These are phyloP conservation scores for Ennomos fuscantarius DNA, from an alignment of 2,888 invertebrate genomes.

Conservation along the genomic window DNA sequence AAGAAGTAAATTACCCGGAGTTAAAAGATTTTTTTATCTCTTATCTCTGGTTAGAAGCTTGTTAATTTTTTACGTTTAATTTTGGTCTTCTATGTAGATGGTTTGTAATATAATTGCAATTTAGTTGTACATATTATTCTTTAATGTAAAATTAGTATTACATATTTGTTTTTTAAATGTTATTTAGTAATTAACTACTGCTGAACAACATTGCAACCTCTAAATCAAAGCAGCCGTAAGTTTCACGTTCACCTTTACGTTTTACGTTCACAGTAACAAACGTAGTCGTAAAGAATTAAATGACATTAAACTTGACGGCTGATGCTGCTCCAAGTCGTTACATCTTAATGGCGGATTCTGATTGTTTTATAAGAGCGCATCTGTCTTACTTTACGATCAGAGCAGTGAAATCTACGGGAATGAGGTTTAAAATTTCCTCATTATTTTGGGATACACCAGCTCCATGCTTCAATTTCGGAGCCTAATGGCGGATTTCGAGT, in stretches of 20 bases:
- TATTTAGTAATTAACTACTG: not conserved
- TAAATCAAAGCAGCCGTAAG: slow-evolving; percentile 6
- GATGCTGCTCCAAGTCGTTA: slow-evolving; percentile 30
- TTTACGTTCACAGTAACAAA: slow-evolving; percentile 15
- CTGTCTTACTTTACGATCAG: slow-evolving; percentile 40
- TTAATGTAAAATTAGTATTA: slow-evolving; percentile 2
- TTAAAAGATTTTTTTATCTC: too few relatives aligned
- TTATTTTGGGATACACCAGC: slow-evolving; percentile 35
- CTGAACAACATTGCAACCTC: not conserved
- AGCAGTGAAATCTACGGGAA: slow-evolving; percentile 34
- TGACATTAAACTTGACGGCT: slow-evolving; percentile 34
- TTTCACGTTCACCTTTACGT: slow-evolving; percentile 15
- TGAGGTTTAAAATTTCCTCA: slow-evolving; percentile 32
- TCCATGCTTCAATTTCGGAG: slow-evolving; percentile 21
- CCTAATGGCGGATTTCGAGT: slow-evolving; percentile 19
- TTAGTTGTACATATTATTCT: not conserved
- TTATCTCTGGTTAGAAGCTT: too few relatives aligned
- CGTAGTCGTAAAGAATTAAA: slow-evolving; percentile 35
- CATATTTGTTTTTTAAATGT: not conserved
- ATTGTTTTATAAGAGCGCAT: slow-evolving; percentile 40
- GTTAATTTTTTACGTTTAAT: too few relatives aligned
- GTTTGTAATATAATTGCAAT: too few relatives aligned
- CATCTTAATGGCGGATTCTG: slow-evolving; percentile 33
- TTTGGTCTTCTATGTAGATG: too few relatives aligned
- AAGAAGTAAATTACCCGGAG: too few relatives aligned